phyloP scores from a whole-genome alignment of 2,888 invertebrate genomes.

The Drosophila demipolita region DNA sequence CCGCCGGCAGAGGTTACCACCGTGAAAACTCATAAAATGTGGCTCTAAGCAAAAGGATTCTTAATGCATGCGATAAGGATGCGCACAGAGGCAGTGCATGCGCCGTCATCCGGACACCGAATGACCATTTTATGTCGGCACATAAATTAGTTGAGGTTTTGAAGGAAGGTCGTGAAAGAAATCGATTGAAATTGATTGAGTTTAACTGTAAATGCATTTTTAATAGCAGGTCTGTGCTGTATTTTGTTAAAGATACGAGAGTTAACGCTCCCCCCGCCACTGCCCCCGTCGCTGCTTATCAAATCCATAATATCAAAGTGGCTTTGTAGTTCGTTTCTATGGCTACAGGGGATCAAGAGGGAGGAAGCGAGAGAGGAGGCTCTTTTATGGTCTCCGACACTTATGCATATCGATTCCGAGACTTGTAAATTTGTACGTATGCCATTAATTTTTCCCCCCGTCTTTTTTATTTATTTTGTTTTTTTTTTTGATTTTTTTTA shows the following conservation, averaged over 20 bases:
- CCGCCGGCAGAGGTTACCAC: constrained; percentile 53
- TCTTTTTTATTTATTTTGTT: constrained; percentile 26
- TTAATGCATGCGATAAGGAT: constrained; percentile 69
- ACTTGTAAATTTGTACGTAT: constrained; percentile 80
- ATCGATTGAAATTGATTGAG: constrained; percentile 78
- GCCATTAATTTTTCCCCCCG: constrained; percentile 68
- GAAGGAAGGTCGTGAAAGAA: constrained; percentile 68
- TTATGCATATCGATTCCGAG: constrained; percentile 75
- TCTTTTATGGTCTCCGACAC: constrained; percentile 71
- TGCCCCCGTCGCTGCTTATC: constrained; percentile 54
- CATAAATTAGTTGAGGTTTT: constrained; percentile 65
- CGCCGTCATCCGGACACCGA: constrained; percentile 27
- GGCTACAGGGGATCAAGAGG: constrained; percentile 23
- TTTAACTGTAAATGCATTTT: constrained; percentile 81
- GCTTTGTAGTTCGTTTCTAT: constrained; percentile 65
- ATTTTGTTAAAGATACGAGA: constrained; percentile 70
- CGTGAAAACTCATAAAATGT: constrained; percentile 63
- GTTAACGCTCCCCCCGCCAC: constrained; percentile 27
- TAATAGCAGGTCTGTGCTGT: constrained; percentile 79
- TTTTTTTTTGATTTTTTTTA: constrained; percentile 21
- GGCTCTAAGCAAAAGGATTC: constrained; percentile 61
- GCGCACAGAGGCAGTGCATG: constrained; percentile 25
- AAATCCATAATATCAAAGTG: constrained; percentile 77
- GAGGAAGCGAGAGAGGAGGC: constrained; percentile 18
- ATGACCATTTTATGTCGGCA: constrained; percentile 60